Percentiles rank a stretch among this genome's conserved stretches.
These are phyloP conservation scores for Xenopus petersii DNA, from an alignment of 2,797 vertebrate genomes.

Conservation along the genomic window DNA sequence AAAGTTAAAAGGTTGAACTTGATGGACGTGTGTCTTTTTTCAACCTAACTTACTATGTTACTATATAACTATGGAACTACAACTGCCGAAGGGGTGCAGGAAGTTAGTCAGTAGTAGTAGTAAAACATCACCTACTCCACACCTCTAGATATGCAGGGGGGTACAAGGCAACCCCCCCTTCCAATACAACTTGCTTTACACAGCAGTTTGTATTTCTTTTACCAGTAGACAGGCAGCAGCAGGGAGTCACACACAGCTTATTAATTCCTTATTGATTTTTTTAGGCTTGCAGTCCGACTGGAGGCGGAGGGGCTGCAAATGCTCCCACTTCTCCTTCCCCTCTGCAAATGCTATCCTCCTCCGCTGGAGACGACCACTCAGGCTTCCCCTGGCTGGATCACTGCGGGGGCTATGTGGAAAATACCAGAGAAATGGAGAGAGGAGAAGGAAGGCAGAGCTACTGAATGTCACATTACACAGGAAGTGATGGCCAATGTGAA, in stretches of 20 bases:
- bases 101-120: too few relatives aligned
- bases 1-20: too few relatives aligned
- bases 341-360: conserved; percentile 19
- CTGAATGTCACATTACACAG: neutral
- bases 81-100: too few relatives aligned
- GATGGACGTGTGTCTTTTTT: too few relatives aligned
- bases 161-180: too few relatives aligned
- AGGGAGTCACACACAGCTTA: conserved; percentile 13
- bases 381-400: conserved; percentile 37
- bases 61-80: too few relatives aligned
- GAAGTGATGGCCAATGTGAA: conserved; percentile 1
- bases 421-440: conserved; percentile 33
- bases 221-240: conserved; percentile 6
- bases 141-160: too few relatives aligned
- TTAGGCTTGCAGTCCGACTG: conserved; percentile 25
- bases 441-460: conserved; percentile 25
- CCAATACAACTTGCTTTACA: neutral
- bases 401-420: conserved; percentile 35
- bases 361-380: conserved; percentile 37
- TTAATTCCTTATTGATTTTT: conserved; percentile 26
- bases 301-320: conserved; percentile 26
- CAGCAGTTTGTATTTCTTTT: neutral
- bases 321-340: conserved; percentile 23
- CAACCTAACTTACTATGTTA: too few relatives aligned
- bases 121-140: too few relatives aligned